Evolutionary conservation across 1,140 invertebrate genomes (phyloP), one percentile per base, ranked within the genome.

Genomic region (Aphelenchoides besseyi): DNA sequence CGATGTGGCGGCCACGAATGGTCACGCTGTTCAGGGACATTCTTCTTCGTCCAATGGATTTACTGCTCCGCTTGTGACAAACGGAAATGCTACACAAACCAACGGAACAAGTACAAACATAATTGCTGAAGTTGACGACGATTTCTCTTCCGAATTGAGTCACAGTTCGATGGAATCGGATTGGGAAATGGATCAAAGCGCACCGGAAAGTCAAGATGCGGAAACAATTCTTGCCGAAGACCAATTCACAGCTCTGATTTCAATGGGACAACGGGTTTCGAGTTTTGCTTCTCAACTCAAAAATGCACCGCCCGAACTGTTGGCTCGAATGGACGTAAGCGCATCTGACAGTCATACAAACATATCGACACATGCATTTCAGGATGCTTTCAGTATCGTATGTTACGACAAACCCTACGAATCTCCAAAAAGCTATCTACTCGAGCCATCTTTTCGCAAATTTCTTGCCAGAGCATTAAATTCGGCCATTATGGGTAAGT

Each of bases 381-480:
- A 71, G 69, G 69, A 71, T 12, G 69, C 68, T 3, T 71, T 71
- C 69, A 36, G 70, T 29, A 28, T 72, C 16, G 30, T 71, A 5
- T 35, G 70, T n/a, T 52, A 36, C n/a, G n/a, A 16, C 12, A 23
- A 36, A 12, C 63, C 32, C 5, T 61, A 18, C 28, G 9, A 73
- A 37, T 36, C n/a, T 30, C 69, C 32, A 33, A 73, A 71, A 70
- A 26, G n/a, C 32, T 33, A 35, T 18, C 30, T 71, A 1, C 32
- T 71, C 23, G n/a, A n/a, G 23, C 12, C 9, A 23, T 18, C 16
- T 28, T 70, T 61, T 16, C 69, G 69, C n/a, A 12, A 73, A 9
- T 29, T 48, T 32, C 33, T 71, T 8, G 69, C 68, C 69, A 48
- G 54, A 26, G 12, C 37, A 55, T 54, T 71, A 23, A 71, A 71